These are phyloP conservation scores for Archaeoteleia sp. DNA, from an alignment of 2,888 invertebrate genomes.

Conservation along the genomic window DNA sequence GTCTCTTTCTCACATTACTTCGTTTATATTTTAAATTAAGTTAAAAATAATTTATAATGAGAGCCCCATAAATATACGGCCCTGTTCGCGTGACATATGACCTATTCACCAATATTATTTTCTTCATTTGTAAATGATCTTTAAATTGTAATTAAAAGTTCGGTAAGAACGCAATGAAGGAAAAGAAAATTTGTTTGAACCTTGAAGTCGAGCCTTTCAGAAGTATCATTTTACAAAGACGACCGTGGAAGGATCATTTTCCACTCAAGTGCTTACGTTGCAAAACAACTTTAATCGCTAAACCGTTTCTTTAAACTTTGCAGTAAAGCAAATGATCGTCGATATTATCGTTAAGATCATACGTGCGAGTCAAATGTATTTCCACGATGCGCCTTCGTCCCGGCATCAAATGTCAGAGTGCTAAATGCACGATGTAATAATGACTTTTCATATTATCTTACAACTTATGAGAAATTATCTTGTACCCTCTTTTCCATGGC, in stretches of 20 bases:
- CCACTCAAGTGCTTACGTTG: constrained; percentile 3
- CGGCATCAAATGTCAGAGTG: constrained; percentile 1
- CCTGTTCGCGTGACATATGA: too few relatives aligned
- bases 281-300: constrained; percentile 19
- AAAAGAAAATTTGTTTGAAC: constrained; percentile 10
- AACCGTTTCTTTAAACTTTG: constrained; percentile 25
- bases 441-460: not conserved
- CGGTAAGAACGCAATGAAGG: too few relatives aligned
- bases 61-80: too few relatives aligned
- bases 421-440: not conserved
- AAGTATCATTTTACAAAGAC: constrained; percentile 18
- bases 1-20: too few relatives aligned
- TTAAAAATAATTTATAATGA: too few relatives aligned
- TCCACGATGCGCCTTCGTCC: constrained; percentile 2
- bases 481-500: too few relatives aligned
- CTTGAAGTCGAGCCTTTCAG: constrained; percentile 9
- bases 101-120: too few relatives aligned
- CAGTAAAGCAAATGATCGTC: constrained; percentile 10
- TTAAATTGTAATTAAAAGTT: not conserved
- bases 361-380: constrained; percentile 10
- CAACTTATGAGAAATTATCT: not conserved
- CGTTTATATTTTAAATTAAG: too few relatives aligned
- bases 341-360: constrained; percentile 3
- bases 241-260: constrained; percentile 14
- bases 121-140: too few relatives aligned